Evolutionary conservation across 2,888 invertebrate species (phyloP).

Genomic region (Steinernema carpocapsae): DNA sequence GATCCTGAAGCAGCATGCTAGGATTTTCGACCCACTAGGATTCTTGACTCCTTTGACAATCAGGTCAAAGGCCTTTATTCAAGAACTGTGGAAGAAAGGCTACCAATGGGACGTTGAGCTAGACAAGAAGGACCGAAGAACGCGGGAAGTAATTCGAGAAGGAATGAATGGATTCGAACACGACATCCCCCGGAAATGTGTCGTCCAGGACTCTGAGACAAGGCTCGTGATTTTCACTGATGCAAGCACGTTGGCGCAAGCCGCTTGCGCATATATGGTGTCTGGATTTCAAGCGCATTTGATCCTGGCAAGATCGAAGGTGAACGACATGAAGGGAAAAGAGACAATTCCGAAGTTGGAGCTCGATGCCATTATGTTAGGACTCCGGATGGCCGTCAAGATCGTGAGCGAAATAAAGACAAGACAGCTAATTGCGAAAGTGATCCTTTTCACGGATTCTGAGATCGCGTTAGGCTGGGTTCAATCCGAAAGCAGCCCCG

Average conservation of each 20-base stretch:
- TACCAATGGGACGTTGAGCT: not conserved
- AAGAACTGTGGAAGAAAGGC: constrained; percentile 54
- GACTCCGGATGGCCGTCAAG: not conserved
- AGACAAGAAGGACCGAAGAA: not conserved
- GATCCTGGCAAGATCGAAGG: not conserved
- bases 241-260: not conserved
- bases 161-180: not conserved
- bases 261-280: not conserved
- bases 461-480: constrained; percentile 29
- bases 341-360: constrained; percentile 24
- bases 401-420: not conserved
- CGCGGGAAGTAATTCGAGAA: not conserved
- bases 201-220: not conserved
- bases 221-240: not conserved
- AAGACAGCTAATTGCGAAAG: not conserved
- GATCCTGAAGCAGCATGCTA: constrained; percentile 51
- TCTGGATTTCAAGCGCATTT: not conserved
- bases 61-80: constrained; percentile 56
- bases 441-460: constrained; percentile 25
- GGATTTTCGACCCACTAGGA: constrained; percentile 65
- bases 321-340: not conserved
- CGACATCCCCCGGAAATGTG: not conserved
- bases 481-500: not conserved
- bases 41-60: constrained; percentile 54
- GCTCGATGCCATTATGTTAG: constrained; percentile 13